A percentile compares a stretch with the other conserved stretches of the same genome.
Evolutionary conservation across 2,888 invertebrate genomes (phyloP).

Genomic region (Agrochola lota): DNA sequence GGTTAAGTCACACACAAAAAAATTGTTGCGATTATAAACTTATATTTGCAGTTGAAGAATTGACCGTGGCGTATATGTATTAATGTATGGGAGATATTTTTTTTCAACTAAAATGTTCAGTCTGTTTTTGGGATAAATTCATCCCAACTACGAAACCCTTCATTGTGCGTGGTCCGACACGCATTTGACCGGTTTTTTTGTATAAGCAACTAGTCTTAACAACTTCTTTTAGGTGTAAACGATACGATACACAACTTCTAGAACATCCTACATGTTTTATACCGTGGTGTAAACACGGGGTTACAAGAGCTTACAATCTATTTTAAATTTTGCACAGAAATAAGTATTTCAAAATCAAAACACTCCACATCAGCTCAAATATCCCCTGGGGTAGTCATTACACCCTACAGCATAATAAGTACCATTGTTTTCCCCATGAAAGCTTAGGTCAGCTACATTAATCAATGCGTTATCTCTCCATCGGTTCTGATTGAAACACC

Average conservation of each 20-base stretch:
- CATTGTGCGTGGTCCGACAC: too few relatives aligned
- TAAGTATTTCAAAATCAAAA: not conserved
- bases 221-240: not conserved
- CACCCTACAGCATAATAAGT: not conserved
- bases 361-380: not conserved
- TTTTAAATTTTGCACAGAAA: not conserved
- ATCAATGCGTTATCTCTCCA: conserved; percentile 43
- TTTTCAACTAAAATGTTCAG: too few relatives aligned
- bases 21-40: too few relatives aligned
- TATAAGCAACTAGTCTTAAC: too few relatives aligned
- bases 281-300: not conserved
- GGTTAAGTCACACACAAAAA: too few relatives aligned
- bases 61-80: too few relatives aligned
- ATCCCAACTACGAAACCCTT: too few relatives aligned
- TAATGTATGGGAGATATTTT: too few relatives aligned
- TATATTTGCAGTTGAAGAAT: too few relatives aligned
- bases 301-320: not conserved
- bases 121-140: too few relatives aligned
- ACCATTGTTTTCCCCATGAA: conserved; percentile 24
- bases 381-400: conserved; percentile 17
- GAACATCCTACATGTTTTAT: not conserved
- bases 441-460: conserved; percentile 24
- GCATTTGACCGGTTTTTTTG: too few relatives aligned
- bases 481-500: conserved; percentile 31
- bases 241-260: not conserved